Evolutionary conservation across 2,888 invertebrate genomes (phyloP).

Genomic region (Diarsia rubi): DNA sequence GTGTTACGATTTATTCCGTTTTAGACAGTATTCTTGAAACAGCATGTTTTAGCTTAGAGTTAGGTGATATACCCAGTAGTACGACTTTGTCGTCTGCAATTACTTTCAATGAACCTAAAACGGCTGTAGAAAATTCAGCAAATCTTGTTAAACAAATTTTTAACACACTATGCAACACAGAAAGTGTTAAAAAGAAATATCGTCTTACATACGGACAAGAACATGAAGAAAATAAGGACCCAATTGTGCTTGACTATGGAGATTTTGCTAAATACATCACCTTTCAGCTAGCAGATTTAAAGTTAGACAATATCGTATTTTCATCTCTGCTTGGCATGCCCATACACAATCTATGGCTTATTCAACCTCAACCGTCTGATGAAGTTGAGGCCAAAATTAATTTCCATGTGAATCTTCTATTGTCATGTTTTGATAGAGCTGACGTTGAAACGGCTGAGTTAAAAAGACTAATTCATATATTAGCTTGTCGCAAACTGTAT

Average conservation of each 20-base stretch:
- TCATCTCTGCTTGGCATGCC: constrained; percentile 81
- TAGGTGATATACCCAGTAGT: constrained; percentile 66
- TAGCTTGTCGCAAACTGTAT: constrained; percentile 84
- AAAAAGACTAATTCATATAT: constrained; percentile 81
- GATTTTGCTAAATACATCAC: constrained; percentile 80
- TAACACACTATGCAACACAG: constrained; percentile 77
- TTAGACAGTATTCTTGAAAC: constrained; percentile 81
- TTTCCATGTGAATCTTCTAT: constrained; percentile 83
- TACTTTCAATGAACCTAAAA: constrained; percentile 65
- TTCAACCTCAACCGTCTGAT: constrained; percentile 69
- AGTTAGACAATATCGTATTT: constrained; percentile 80
- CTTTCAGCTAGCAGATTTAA: constrained; percentile 83
- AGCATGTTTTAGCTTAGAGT: constrained; percentile 69
- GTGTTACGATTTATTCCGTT: constrained; percentile 80
- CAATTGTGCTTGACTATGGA: constrained; percentile 82
- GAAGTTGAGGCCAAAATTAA: constrained; percentile 83
- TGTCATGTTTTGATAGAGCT: constrained; percentile 84
- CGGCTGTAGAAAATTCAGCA: constrained; percentile 73
- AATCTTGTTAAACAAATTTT: constrained; percentile 80
- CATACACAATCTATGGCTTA: constrained; percentile 80
- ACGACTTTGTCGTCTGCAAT: constrained; percentile 71
- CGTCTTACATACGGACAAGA: constrained; percentile 84
- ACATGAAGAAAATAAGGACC: constrained; percentile 81
- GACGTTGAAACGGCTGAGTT: constrained; percentile 84
- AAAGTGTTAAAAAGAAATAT: constrained; percentile 77